A percentile compares a stretch with the other conserved stretches of the same genome.
Evolutionary conservation across 2,113 vertebrate genomes (phyloP).

Genomic region (Anas platyrhynchos): DNA sequence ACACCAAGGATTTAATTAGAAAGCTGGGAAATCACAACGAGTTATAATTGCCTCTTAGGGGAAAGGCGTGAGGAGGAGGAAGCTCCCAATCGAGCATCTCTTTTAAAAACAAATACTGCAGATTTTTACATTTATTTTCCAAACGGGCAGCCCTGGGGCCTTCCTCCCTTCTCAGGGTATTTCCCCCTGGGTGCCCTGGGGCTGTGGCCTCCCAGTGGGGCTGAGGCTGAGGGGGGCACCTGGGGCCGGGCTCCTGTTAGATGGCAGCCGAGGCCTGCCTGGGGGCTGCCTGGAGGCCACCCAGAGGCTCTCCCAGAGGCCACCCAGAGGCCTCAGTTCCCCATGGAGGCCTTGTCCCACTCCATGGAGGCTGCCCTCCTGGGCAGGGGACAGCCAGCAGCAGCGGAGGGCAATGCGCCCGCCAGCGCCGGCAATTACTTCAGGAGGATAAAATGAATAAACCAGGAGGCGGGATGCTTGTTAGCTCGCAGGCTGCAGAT

Average conservation of each 20-base stretch:
- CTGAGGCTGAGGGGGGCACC: no score
- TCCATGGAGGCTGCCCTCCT: neutral
- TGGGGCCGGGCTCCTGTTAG: no score
- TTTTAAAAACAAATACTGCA: neutral
- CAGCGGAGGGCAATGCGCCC: neutral
- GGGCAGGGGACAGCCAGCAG: neutral
- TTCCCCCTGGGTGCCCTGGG: no score
- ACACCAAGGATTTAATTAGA: constrained; percentile 20
- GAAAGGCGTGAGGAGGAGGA: neutral
- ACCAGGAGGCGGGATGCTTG: neutral
- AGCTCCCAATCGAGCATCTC: neutral
- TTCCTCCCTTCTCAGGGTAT: no score
- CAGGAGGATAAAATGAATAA: neutral
- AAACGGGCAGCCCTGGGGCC: no score
- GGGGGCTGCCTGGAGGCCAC: no score
- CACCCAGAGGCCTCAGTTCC: no score
- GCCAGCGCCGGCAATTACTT: neutral
- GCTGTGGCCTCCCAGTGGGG: no score
- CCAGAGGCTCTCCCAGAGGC: no score
- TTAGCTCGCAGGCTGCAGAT: neutral
- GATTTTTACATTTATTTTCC: neutral
- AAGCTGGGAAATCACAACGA: neutral
- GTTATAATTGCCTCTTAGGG: neutral
- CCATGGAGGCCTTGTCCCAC: no score
- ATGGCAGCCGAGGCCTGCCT: no score